Base-by-base conservation (phyloP, 2,113 vertebrate species). In the Bubo blakistoni region DNA sequence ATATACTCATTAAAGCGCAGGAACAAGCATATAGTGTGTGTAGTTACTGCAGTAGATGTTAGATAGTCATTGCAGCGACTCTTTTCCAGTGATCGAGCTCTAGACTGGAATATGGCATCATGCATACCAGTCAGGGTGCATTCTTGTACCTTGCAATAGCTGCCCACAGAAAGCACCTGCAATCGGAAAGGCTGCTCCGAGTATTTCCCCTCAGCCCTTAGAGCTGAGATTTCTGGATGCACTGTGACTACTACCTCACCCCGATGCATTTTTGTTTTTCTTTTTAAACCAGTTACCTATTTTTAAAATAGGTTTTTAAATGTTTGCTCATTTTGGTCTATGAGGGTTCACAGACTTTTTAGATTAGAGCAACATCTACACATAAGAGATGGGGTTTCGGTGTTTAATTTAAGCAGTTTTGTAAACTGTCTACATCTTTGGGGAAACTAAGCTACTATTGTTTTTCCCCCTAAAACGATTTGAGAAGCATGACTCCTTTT, bases 161-260 rank as follows among this genome's bases (percentile, higher is more conserved):
- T 91, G 67, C 81, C 80, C 34, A 9, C 78, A 72, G 54, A 11
- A 32, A 55, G 84, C 71, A 49, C 26, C 51, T 1, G 3, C 16
- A 79, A 54, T 5, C 52, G 51, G 44, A 34, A 58, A 44, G 30
- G 70, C 73, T 74, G 72, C 94, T 79, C 57, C 6, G 5, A 57
- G 40, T 52, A 47, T 38, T 65, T 57, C 66, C 73, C 62, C 59
- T 81, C 90, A 62, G 80, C 82, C 90, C 79, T 59, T 67, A 42
- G 2, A 46, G 57, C 29, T 57, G 66, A 8, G 69, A 73, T 89
- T 92, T 92, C 72, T 94, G 94, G 93, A 94, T 91, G 91, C 94
- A 91, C 95, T 94, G 92, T 92, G 83, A 95, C 82, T 96, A 90
- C 92, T 97, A 94, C 91, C 95, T 97, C 97, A 95, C 92, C 93